Base-by-base conservation (phyloP, 2,797 vertebrate genomes). In the Epinephelus malabaricus region DNA sequence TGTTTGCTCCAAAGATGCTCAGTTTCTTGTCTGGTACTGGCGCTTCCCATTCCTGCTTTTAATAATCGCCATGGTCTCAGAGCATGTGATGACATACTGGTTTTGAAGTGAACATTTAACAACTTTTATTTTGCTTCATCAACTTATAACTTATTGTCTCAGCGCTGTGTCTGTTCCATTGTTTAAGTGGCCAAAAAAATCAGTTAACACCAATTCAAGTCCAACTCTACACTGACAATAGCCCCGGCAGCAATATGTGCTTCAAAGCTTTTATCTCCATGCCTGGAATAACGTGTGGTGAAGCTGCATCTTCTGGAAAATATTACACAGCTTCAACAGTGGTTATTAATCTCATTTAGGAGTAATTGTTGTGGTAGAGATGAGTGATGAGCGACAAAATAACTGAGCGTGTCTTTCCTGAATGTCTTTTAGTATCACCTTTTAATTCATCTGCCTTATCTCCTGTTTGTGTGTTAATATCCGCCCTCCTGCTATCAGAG, bases 401-500 rank as follows among this genome's bases (percentile, higher is more conserved):
- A 78, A 56, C 46, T 38, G 9, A 53, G 63, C 23, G 4, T 60
- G 25, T 73, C 59, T 73, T 80, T 78, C 30, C 76, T 84, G 43
- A 58, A 21, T 47, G 53, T 84, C 60, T 73, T 73, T 82, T 72
- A n/a, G 50, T 90, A 70, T 83, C 88, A 87, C 86, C 82, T 88
- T 86, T 85, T 81, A 81, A 87, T 90, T 76, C 34, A 71, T 74
- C 74, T 65, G 62, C 67, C 65, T 85, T 82, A 81, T 88, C 77
- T 89, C 49, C 75, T 75, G 53, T 87, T 81, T 79, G 80, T 78
- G 70, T 69, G 78, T 86, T 92, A 87, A 92, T 92, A 91, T 94
- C 92, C 87, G 85, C 84, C 61, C 81, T 68, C 43, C 67, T 86
- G 90, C 79, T 76, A 74, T 80, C 77, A 76, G 69, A 77, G 71